phyloP scores from a whole-genome alignment of 2,113 vertebrate species.

The Camelus dromedarius region DNA sequence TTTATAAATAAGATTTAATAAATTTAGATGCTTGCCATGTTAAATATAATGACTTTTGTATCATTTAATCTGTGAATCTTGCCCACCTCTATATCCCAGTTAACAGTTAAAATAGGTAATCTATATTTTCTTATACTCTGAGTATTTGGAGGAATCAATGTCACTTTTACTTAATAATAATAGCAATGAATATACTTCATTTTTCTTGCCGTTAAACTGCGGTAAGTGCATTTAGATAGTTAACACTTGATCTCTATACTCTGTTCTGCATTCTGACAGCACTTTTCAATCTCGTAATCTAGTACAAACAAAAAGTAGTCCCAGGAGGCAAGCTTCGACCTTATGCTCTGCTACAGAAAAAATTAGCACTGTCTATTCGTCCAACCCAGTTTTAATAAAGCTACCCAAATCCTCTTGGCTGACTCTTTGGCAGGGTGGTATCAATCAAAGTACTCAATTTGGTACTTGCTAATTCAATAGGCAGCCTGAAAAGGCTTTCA shows the following conservation, averaged over 20 bases:
- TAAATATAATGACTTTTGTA: neutral
- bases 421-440: slow-evolving; percentile 81
- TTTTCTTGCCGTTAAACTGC: neutral
- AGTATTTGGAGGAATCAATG: neutral
- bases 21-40: neutral
- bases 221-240: slow-evolving; percentile 42
- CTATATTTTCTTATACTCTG: slow-evolving; percentile 8
- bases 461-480: slow-evolving; percentile 84
- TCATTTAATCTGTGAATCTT: neutral
- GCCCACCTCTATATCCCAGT: neutral
- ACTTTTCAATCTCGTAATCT: slow-evolving; percentile 91
- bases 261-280: slow-evolving; percentile 86
- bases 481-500: slow-evolving; percentile 79
- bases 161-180: neutral
- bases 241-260: slow-evolving; percentile 72
- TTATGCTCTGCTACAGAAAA: slow-evolving; percentile 88
- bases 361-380: slow-evolving; percentile 88
- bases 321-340: slow-evolving; percentile 74
- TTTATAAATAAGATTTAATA: neutral
- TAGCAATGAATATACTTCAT: neutral
- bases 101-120: neutral
- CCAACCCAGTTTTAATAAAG: slow-evolving; percentile 76
- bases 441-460: slow-evolving; percentile 82
- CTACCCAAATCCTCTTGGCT: slow-evolving; percentile 83
- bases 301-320: slow-evolving; percentile 83